phyloP scores from a whole-genome alignment of 1,140 invertebrate species.

The Anagrus nilaparvatae region DNA sequence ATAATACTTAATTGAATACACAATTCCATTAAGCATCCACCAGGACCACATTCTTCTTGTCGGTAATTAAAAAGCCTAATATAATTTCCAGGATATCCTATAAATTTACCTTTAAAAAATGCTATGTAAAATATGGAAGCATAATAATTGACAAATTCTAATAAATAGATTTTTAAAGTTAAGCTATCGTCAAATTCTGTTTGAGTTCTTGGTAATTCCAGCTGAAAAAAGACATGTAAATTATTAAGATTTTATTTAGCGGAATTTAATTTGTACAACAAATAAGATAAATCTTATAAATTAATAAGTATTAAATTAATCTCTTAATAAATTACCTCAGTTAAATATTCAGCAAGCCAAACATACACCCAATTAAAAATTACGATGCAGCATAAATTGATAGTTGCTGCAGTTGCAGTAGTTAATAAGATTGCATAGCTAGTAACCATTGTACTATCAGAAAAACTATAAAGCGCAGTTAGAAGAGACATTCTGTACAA shows the following conservation, averaged over 20 bases:
- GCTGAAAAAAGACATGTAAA: slow-evolving; percentile 16
- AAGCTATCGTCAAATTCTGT: slow-evolving; percentile 94
- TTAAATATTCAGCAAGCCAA: slow-evolving; percentile 79
- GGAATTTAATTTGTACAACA: background rate
- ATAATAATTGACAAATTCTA: slow-evolving; percentile 98
- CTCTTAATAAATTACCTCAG: slow-evolving; percentile 50
- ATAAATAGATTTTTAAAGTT: slow-evolving; percentile 91
- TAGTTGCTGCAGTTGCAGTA: slow-evolving; percentile 68
- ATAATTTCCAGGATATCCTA: slow-evolving; percentile 69
- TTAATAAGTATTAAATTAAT: background rate
- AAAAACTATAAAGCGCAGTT: slow-evolving; percentile 48
- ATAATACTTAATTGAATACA: slow-evolving; percentile 89
- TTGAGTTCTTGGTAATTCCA: slow-evolving; percentile 87
- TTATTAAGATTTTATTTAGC: background rate
- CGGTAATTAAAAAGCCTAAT: slow-evolving; percentile 62
- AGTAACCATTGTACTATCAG: slow-evolving; percentile 45
- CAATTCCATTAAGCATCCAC: slow-evolving; percentile 81
- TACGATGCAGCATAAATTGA: slow-evolving; percentile 78
- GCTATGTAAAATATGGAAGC: slow-evolving; percentile 97
- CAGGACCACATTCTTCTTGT: slow-evolving; percentile 78
- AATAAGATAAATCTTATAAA: background rate
- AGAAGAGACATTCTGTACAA: slow-evolving; percentile 82
- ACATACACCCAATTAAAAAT: slow-evolving; percentile 83
- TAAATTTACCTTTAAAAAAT: slow-evolving; percentile 89
- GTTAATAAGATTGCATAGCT: slow-evolving; percentile 70